Conservation (phyloP, 92 coral and sea anemone species). For the Virgularia gustaviana region DNA sequence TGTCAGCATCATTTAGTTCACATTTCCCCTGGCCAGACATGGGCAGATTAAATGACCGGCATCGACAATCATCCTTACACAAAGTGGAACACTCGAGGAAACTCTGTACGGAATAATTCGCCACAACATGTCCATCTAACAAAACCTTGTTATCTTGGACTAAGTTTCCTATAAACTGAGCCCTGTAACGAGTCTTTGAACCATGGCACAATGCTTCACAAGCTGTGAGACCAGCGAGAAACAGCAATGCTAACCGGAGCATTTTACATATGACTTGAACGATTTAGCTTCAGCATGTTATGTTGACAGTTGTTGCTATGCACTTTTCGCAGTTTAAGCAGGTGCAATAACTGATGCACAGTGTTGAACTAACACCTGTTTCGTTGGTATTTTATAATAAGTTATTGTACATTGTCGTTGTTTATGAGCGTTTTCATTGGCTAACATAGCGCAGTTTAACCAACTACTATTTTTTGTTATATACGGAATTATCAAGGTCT, state of each 20-base stretch:
- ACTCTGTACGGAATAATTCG: conserved; percentile 3
- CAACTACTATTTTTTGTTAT: too few relatives aligned
- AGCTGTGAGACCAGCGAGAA: neutral
- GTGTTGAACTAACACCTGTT: too few relatives aligned
- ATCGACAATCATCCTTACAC: conserved; percentile 8
- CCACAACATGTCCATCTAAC: conserved; percentile 14
- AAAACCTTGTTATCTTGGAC: neutral
- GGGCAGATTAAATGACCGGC: conserved; percentile 22
- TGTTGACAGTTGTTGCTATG: conserved; percentile 4
- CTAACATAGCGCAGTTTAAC: too few relatives aligned
- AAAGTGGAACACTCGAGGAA: conserved; percentile 4
- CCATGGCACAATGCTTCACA: conserved; percentile 2
- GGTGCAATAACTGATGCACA: too few relatives aligned
- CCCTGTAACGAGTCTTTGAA: conserved; percentile 17
- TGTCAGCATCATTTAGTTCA: conserved; percentile 24
- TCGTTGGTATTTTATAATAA: too few relatives aligned
- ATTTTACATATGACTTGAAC: neutral
- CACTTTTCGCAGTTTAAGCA: too few relatives aligned
- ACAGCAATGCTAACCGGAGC: too few relatives aligned
- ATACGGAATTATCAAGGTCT: too few relatives aligned
- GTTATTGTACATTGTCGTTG: too few relatives aligned
- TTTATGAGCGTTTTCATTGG: too few relatives aligned
- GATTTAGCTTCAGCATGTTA: neutral
- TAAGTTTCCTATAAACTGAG: conserved; percentile 1
- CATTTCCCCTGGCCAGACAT: conserved; percentile 7